phyloP scores from a whole-genome alignment of 1,140 invertebrate genomes.

The Drosophila setifemur region DNA sequence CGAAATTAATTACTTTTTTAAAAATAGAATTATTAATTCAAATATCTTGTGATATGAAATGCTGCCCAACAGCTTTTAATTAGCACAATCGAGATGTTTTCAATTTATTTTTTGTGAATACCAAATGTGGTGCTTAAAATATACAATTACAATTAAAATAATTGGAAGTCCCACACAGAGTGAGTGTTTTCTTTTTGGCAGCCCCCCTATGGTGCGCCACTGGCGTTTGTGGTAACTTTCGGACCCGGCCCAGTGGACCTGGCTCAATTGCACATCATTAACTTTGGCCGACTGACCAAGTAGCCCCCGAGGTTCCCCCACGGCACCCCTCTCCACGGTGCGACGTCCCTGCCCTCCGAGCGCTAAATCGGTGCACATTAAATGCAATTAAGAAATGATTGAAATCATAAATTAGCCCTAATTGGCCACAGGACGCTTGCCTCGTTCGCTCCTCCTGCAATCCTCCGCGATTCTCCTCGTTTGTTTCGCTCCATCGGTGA shows the following conservation, averaged over 20 bases:
- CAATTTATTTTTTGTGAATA: too few species aligned
- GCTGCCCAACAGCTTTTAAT: too few species aligned
- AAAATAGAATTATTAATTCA: too few species aligned
- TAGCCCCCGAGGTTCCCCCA: slow-evolving; percentile 12
- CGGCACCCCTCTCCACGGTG: neutral
- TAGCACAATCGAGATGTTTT: too few species aligned
- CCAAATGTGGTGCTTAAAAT: too few species aligned
- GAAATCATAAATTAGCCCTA: slow-evolving; percentile 79
- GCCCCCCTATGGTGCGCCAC: neutral
- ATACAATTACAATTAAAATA: too few species aligned
- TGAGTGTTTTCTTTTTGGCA: too few species aligned
- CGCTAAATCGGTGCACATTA: slow-evolving; percentile 76
- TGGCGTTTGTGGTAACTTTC: slow-evolving; percentile 6
- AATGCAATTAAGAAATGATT: slow-evolving; percentile 81
- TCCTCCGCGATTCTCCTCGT: neutral
- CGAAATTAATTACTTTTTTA: too few species aligned
- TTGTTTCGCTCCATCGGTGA: neutral
- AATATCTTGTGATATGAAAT: too few species aligned
- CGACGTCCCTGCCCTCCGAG: slow-evolving; percentile 27
- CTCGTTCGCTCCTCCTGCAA: neutral
- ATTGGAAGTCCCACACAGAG: too few species aligned
- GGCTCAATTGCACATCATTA: slow-evolving; percentile 58
- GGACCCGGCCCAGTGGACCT: neutral
- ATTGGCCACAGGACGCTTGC: slow-evolving; percentile 68
- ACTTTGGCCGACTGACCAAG: slow-evolving; percentile 73